These are phyloP conservation scores for Hypomesus transpacificus DNA, from an alignment of 2,113 vertebrate species.

Conservation along the genomic window DNA sequence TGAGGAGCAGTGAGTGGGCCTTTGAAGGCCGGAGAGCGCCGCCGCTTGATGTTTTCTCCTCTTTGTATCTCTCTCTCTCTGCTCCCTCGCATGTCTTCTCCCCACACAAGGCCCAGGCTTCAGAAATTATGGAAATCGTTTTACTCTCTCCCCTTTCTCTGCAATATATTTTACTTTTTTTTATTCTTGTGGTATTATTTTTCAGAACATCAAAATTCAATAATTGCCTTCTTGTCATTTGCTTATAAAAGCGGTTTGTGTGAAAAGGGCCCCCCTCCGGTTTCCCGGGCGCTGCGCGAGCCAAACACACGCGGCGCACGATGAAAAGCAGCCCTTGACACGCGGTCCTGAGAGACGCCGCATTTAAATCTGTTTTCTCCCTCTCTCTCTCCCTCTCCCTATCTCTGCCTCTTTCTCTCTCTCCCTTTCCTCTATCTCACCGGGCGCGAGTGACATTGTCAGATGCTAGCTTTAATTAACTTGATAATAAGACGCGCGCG, in stretches of 20 bases:
- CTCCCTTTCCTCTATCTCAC: too few species aligned
- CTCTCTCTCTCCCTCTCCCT: slow-evolving; percentile 62
- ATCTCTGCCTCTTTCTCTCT: too few species aligned
- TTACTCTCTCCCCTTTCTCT: not conserved
- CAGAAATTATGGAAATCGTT: slow-evolving; percentile 69
- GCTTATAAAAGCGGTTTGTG: slow-evolving; percentile 41
- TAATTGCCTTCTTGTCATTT: slow-evolving; percentile 88
- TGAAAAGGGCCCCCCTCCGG: slow-evolving; percentile 53
- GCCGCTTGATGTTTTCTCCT: slow-evolving; percentile 72
- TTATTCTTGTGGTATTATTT: slow-evolving; percentile 70
- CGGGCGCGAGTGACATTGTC: slow-evolving; percentile 91
- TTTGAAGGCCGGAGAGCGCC: slow-evolving; percentile 70
- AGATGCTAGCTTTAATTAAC: slow-evolving; percentile 99
- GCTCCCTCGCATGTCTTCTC: slow-evolving; percentile 54
- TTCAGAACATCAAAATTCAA: slow-evolving; percentile 91
- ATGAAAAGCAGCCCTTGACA: slow-evolving; percentile 94
- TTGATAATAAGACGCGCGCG: slow-evolving; percentile 97
- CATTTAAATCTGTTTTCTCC: slow-evolving; percentile 98
- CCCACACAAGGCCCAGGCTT: slow-evolving; percentile 65
- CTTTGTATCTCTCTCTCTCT: slow-evolving; percentile 59
- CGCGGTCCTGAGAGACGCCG: slow-evolving; percentile 90
- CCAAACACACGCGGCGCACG: slow-evolving; percentile 70
- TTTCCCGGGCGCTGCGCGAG: slow-evolving; percentile 72
- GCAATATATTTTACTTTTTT: slow-evolving; percentile 80
- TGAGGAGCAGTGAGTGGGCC: slow-evolving; percentile 49